Evolutionary conservation across 1,140 invertebrate genomes (phyloP).

Genomic region (Potamilus streckersoni): DNA sequence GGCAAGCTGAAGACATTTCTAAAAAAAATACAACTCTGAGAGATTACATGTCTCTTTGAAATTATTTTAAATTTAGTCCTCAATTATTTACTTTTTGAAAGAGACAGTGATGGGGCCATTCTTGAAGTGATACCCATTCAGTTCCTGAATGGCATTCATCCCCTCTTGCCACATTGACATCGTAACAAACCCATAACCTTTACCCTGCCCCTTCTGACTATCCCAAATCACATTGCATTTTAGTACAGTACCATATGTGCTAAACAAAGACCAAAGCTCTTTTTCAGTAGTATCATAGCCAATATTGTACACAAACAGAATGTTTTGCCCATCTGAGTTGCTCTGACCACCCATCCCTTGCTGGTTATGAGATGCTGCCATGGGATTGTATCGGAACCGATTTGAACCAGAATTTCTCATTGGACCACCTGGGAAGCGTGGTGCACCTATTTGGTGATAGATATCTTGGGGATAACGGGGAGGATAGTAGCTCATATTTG

Average conservation of each 20-base stretch:
- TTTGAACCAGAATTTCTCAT: slow-evolving; percentile 20
- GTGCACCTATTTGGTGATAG: slow-evolving; percentile 14
- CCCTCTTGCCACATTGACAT: slow-evolving; percentile 69
- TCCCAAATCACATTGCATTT: slow-evolving; percentile 68
- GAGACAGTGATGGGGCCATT: slow-evolving; percentile 68
- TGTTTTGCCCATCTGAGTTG: slow-evolving; percentile 35
- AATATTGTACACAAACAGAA: slow-evolving; percentile 70
- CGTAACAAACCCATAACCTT: slow-evolving; percentile 70
- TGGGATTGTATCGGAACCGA: slow-evolving; percentile 43
- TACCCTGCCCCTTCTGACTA: slow-evolving; percentile 59
- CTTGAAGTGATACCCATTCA: slow-evolving; percentile 65
- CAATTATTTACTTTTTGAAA: slow-evolving; percentile 11
- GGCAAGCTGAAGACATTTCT: too few relatives aligned
- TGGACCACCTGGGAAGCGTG: slow-evolving; percentile 11
- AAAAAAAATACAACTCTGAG: too few relatives aligned
- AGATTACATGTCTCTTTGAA: too few relatives aligned
- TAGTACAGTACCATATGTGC: slow-evolving; percentile 65
- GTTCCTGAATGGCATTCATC: slow-evolving; percentile 63
- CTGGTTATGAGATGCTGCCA: slow-evolving; percentile 9
- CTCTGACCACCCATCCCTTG: slow-evolving; percentile 13
- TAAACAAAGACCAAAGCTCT: slow-evolving; percentile 66
- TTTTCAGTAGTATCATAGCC: slow-evolving; percentile 66
- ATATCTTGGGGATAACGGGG: slow-evolving; percentile 27
- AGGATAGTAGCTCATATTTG: not conserved
- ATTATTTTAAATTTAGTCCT: too few relatives aligned